Base-by-base conservation (phyloP, 2,888 invertebrate genomes). In the Onchidella celtica region DNA sequence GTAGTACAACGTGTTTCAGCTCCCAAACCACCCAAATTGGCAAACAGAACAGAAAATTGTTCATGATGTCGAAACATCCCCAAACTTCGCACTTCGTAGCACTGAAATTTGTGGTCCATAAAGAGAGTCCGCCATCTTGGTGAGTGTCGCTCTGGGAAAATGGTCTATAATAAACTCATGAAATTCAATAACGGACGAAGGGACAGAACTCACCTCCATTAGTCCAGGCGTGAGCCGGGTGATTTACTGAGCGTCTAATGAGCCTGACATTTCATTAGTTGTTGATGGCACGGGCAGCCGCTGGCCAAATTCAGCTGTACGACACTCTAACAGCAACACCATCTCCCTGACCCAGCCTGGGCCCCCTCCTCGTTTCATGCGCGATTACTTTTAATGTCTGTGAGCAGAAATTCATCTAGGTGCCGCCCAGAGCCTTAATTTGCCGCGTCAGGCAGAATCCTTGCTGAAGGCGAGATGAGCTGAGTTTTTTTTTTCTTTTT, bases 121-220 rank as follows among this genome's bases (percentile, higher is more conserved):
- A 47, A 6, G 9, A 47, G 17, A 17, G 47, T 17, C 17, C 47
- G 47, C 17, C 47, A 6, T 47, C 9, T 11, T 47, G 47, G 47
- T 47, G 47, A 17, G 47, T 47, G 17, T 38, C 61, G 73, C 73
- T 61, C 73, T 70, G 2, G 59, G 27, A 69, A 69, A 78, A 78
- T 70, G 69, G 69, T 11, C 69, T 36, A 78, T 70, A 78, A 78
- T 70, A 78, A 69, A 61, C 59, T 70, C 27, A 29, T 36, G 61
- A 78, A 78, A 78, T 78, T 78, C 78, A 78, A 78, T 78, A 78
- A 78, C 21, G 59, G 47, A 78, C 78, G 70, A 78, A 78, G 78
- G 78, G 61, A 59, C 61, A 34, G 29, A 29, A 78, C 69, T 69
- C 78, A 6, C 38, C 59, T 69, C 69, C 61, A 70, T 78, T 78